Base-by-base conservation (phyloP, 1,140 invertebrate genomes). In the Marisa cornuarietis region DNA sequence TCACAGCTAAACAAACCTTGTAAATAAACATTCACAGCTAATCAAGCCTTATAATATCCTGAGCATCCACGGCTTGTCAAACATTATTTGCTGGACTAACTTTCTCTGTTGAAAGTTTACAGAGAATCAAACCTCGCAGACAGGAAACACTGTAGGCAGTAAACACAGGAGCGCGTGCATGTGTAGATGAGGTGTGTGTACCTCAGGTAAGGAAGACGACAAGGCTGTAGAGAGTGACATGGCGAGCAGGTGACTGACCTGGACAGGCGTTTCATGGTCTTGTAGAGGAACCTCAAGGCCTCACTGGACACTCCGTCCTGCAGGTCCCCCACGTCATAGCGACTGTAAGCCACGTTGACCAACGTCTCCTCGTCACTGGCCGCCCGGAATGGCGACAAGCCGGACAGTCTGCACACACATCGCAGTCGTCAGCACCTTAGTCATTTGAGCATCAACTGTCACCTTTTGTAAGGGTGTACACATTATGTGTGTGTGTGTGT, bases 291-390 rank as follows among this genome's bases (percentile, higher is more conserved):
- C 80, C 97, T 93, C 0, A 97, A 95, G 9, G 95, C 95, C 91
- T 99, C 98, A 89, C 97, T 96, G 22, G 96, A 97, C 49, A 98
- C 94, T 91, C 98, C 97, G 86, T 97, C 96, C 89, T 95, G 98
- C 0, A 99, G 93, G 91, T 97, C 94, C 87, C 99, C 97, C 87
- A 98, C 98, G 88, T 97, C 93, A 90, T 97, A 99, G 78, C 98
- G 93, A 11, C 98, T 97, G 92, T 95, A 98, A 54, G 94, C 94
- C 79, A 99, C 96, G 90, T 99, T 99, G 87, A 96, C 94, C 81
- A 94, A 94, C 0, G 96, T 98, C 89, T 98, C 96, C 49, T 95
- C 93, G 72, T 95, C 94, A 83, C 94, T 94, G 42, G 93, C 92
- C 10, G 96, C 97, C 72, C 93, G 92, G 94, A 99, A 99, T 58